phyloP scores from a whole-genome alignment of 1,140 invertebrate genomes.

The Ladona fulva region DNA sequence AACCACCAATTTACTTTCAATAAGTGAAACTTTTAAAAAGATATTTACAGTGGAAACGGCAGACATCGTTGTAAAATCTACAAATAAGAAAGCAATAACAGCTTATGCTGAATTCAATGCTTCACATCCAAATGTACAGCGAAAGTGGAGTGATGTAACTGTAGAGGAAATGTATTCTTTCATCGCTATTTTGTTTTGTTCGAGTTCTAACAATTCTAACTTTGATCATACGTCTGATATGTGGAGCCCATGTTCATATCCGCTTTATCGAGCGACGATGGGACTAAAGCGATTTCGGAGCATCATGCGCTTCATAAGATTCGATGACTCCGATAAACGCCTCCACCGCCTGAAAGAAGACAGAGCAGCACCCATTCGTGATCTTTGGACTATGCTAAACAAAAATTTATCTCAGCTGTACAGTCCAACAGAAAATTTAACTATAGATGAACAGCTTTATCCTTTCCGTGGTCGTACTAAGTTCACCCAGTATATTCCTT shows the following conservation, averaged over 20 bases:
- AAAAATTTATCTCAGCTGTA: conserved; percentile 23
- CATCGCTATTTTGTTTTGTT: conserved; percentile 19
- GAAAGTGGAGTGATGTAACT: too few species aligned
- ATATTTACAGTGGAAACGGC: too few species aligned
- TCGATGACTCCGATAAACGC: neutral
- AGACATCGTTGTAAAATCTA: too few species aligned
- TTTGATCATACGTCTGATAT: conserved; percentile 19
- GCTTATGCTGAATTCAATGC: too few species aligned
- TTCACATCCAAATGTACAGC: too few species aligned
- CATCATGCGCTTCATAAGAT: neutral
- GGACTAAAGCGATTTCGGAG: neutral
- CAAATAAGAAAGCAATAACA: too few species aligned
- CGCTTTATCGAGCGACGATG: conserved; percentile 23
- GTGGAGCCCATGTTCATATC: conserved; percentile 22
- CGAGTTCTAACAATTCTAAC: conserved; percentile 21
- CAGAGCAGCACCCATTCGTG: neutral
- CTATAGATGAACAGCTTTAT: conserved; percentile 26
- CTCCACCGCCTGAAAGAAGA: neutral
- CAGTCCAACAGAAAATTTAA: conserved; percentile 21
- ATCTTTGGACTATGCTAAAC: conserved; percentile 25
- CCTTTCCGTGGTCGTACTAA: neutral
- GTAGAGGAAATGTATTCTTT: neutral
- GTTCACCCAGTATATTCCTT: too few species aligned
- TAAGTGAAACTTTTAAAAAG: too few species aligned
- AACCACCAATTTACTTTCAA: too few species aligned